Percentiles rank a stretch among this genome's conserved stretches.
phyloP scores from a whole-genome alignment of 2,113 vertebrate genomes.

The Hipposideros armiger region DNA sequence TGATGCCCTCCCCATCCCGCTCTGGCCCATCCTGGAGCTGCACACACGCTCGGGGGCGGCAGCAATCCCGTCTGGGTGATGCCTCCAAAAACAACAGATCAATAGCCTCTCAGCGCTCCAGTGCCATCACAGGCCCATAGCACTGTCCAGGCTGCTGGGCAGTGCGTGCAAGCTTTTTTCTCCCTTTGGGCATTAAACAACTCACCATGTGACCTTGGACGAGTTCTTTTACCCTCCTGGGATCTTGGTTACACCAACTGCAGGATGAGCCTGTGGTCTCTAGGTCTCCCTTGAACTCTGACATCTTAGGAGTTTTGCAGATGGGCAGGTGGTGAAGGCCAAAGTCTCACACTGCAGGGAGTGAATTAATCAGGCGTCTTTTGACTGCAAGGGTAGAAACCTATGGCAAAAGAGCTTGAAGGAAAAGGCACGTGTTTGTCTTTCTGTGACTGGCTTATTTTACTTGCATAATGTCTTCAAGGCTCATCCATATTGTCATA shows the following conservation, averaged over 20 bases:
- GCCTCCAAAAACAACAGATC: not conserved
- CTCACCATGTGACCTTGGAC: not conserved
- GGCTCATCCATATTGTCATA: not conserved
- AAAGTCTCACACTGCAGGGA: not conserved
- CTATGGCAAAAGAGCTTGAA: not conserved
- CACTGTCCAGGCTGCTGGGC: not conserved
- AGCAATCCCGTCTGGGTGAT: not conserved
- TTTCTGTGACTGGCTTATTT: not conserved
- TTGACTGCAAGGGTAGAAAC: not conserved
- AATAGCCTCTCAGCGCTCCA: not conserved
- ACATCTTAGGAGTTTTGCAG: not conserved
- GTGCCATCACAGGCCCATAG: not conserved
- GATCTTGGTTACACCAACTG: not conserved
- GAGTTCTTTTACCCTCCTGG: not conserved
- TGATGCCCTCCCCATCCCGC: not conserved
- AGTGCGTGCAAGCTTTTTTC: not conserved
- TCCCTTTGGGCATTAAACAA: not conserved
- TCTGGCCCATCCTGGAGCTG: not conserved
- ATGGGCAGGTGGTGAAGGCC: not conserved
- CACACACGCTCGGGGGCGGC: fast-evolving
- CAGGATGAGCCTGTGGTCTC: not conserved
- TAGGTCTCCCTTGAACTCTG: not conserved
- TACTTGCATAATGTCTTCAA: not conserved
- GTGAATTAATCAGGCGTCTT: not conserved
- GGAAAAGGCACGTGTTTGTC: not conserved